phyloP scores from a whole-genome alignment of 2,797 vertebrate genomes.

The Discoglossus pictus region DNA sequence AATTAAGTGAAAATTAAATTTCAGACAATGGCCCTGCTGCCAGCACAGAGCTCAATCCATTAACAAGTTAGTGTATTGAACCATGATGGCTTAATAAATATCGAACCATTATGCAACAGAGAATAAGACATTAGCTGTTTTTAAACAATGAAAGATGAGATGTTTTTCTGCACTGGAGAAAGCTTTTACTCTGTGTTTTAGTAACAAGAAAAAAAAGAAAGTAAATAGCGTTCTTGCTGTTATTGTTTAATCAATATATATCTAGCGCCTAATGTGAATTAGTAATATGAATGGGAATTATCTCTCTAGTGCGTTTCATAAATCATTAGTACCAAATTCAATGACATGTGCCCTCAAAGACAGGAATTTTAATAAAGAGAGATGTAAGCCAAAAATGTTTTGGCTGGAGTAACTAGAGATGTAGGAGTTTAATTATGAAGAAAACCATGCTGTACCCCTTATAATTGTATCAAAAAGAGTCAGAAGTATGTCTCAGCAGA shows the following conservation, averaged over 20 bases:
- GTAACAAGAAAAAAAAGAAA: constrained; percentile 25
- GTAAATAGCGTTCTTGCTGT: constrained; percentile 23
- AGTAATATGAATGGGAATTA: constrained; percentile 20
- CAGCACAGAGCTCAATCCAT: constrained; percentile 43
- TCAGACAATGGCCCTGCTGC: constrained; percentile 53
- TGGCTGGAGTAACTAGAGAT: not conserved
- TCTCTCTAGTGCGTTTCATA: constrained; percentile 14
- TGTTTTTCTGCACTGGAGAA: constrained; percentile 18
- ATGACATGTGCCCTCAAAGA: constrained; percentile 1
- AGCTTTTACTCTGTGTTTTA: constrained; percentile 11
- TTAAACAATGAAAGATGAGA: constrained; percentile 49
- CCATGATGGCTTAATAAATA: constrained; percentile 53
- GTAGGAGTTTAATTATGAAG: too few relatives aligned
- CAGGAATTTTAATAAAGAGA: constrained; percentile 6
- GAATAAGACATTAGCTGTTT: constrained; percentile 45
- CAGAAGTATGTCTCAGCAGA: too few relatives aligned
- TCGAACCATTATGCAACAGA: constrained; percentile 51
- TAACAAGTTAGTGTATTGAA: constrained; percentile 52
- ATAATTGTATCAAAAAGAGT: too few relatives aligned
- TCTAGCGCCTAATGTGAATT: constrained; percentile 36
- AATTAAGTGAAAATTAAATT: constrained; percentile 59
- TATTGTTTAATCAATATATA: constrained; percentile 43
- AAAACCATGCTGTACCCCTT: too few relatives aligned
- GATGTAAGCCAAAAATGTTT: not conserved
- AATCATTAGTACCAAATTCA: constrained; percentile 26